Percentiles rank a stretch among this genome's conserved stretches.
phyloP scores from a whole-genome alignment of 92 coral and sea anemone species.

The Ricordea florida region DNA sequence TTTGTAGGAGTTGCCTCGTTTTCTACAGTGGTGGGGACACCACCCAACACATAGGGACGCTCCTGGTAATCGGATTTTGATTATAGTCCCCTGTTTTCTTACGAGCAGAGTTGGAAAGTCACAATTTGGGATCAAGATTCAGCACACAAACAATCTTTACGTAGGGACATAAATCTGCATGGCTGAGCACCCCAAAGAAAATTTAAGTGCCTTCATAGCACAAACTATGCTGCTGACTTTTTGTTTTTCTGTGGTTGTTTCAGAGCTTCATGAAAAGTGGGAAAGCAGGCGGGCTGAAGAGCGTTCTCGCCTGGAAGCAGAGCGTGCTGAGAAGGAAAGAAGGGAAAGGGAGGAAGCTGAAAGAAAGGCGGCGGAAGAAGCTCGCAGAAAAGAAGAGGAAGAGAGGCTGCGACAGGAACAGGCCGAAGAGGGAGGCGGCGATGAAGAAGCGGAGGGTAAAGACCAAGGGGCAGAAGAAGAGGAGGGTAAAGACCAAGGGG shows the following conservation, averaged over 20 bases:
- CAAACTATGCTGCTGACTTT: too few relatives aligned
- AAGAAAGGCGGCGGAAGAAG: conserved; percentile 77
- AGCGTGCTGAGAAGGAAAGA: conserved; percentile 68
- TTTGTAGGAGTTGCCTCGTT: too few relatives aligned
- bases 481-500: conserved; percentile 29
- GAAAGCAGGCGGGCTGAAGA: conserved; percentile 63
- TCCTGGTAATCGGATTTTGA: too few relatives aligned
- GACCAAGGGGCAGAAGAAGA: conserved; percentile 43
- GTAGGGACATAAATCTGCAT: background rate
- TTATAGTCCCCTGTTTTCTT: too few relatives aligned
- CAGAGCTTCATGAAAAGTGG: conserved; percentile 74
- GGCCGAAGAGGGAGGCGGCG: conserved; percentile 56
- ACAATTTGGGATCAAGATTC: too few relatives aligned
- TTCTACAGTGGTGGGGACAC: too few relatives aligned
- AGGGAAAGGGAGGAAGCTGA: conserved; percentile 71
- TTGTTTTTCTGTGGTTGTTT: background rate
- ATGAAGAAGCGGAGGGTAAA: conserved; percentile 40
- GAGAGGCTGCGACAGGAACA: conserved; percentile 38
- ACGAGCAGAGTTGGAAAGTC: too few relatives aligned
- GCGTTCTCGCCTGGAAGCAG: conserved; percentile 74
- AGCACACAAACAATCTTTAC: background rate
- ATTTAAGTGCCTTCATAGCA: too few relatives aligned
- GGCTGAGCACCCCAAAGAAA: too few relatives aligned
- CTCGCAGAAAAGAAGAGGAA: conserved; percentile 68
- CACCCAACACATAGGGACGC: too few relatives aligned